Base-by-base conservation (phyloP, 35 echinoderm and acorn worm species). In the Stichopus chloronotus region DNA sequence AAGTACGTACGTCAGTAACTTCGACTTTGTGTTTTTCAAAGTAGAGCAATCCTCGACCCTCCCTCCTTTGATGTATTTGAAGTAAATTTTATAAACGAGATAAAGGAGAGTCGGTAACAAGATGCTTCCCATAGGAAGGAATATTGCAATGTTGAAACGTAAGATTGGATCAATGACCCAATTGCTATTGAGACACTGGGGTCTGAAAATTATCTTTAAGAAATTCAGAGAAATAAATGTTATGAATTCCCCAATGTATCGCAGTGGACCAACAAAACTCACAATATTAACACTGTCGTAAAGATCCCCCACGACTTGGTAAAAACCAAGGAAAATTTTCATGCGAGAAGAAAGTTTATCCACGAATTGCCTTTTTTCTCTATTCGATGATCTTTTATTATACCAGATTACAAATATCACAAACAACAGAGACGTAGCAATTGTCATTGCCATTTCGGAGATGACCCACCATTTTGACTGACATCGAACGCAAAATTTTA, bases 291-390 rank as follows among this genome's bases (percentile, higher is more conserved):
- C 8, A 25, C 76, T 58, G 4, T 78, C 57, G 56, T 76, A 91
- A 7, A 94, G 80, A 68, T 90, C 93, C 17, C 93, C 93, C 53
- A 59, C 72, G 16, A 94, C 88, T n/a, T 94, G 93, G 69, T 91
- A 94, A 55, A 94, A 94, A 56, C 78, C 93, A 5, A 94, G 60
- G 21, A 94, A 52, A 43, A 94, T 94, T 52, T 94, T 94, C 24
- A 81, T 82, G n/a, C 78, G 87, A 13, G 93, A 83, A 17, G 90
- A 58, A 52, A 94, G 63, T 57, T 72, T 74, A 80, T 71, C 79
- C 4, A 94, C 21, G 23, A 84, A 17, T 20, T 59, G 84, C 17
- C 93, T 58, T 23, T 72, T 30, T 1, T 56, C 54, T 14, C 53
- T 24, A 13, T 63, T 52, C 16, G 4, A 11, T n/a, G 14, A 14